These are phyloP conservation scores for Halcyon smyrnensis DNA, from an alignment of 2,797 vertebrate genomes.

Conservation along the genomic window DNA sequence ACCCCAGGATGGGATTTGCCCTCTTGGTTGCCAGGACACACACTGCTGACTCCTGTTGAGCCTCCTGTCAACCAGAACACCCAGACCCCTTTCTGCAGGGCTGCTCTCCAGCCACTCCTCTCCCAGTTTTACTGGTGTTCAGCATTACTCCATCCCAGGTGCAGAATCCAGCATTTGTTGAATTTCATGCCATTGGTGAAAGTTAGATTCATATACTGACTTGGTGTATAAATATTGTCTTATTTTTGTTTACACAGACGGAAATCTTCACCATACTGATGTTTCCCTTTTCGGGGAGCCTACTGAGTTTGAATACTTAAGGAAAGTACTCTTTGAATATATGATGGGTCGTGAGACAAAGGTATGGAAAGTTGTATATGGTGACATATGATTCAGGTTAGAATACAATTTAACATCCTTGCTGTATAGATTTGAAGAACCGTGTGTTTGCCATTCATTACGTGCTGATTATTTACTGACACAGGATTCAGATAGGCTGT, in stretches of 20 bases:
- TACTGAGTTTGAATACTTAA: constrained; percentile 95
- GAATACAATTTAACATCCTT: not conserved
- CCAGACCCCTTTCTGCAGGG: not conserved
- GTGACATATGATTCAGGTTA: not conserved
- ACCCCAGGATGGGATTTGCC: no score
- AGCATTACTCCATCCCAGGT: not conserved
- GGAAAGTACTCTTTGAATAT: constrained; percentile 97
- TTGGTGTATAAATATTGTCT: not conserved
- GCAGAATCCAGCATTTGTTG: not conserved
- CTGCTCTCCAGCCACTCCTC: not conserved
- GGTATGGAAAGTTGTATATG: constrained; percentile 76
- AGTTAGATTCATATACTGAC: not conserved
- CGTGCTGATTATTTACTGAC: not conserved
- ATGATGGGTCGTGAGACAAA: constrained; percentile 99
- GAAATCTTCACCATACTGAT: constrained; percentile 80
- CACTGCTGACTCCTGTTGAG: no score
- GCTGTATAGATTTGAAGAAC: not conserved
- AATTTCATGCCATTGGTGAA: not conserved
- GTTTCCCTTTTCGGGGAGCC: constrained; percentile 84
- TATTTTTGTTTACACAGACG: constrained; percentile 78
- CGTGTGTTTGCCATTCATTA: not conserved
- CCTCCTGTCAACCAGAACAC: not conserved
- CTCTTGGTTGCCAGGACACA: no score
- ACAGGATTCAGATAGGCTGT: not conserved
- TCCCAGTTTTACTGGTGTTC: not conserved